phyloP scores from a whole-genome alignment of 2,888 invertebrate species.

The Abrostola tripartita region DNA sequence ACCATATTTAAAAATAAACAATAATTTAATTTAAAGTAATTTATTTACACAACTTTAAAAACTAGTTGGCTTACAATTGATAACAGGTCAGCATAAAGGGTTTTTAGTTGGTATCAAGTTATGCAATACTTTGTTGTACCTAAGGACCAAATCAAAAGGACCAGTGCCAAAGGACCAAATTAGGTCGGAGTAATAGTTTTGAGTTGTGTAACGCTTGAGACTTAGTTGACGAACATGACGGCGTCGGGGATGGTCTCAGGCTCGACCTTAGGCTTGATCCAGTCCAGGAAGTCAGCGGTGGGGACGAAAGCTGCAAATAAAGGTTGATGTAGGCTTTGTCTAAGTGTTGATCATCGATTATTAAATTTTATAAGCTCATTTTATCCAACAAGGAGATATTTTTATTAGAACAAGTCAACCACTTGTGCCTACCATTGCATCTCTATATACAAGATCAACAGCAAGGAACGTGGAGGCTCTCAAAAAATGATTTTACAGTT shows the following conservation, averaged over 20 bases:
- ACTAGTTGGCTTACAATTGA: not conserved
- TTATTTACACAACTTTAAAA: slow-evolving; percentile 34
- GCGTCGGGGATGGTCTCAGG: slow-evolving; percentile 5
- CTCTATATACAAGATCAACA: too few species aligned
- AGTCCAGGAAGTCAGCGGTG: slow-evolving; percentile 49
- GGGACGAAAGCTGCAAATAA: slow-evolving; percentile 58
- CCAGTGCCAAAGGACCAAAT: not conserved
- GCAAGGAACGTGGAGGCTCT: too few species aligned
- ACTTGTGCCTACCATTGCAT: too few species aligned
- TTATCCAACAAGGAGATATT: not conserved
- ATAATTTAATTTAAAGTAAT: slow-evolving; percentile 3
- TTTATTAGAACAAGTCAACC: too few species aligned
- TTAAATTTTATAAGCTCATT: too few species aligned
- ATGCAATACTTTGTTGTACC: not conserved
- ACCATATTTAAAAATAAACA: not conserved
- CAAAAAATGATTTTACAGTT: too few species aligned
- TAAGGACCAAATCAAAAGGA: not conserved
- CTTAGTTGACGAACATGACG: slow-evolving; percentile 50
- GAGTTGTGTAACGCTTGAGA: slow-evolving; percentile 18
- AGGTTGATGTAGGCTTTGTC: not conserved
- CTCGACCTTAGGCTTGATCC: slow-evolving; percentile 56
- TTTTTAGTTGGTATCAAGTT: not conserved
- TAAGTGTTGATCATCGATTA: too few species aligned
- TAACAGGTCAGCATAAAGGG: too few species aligned
- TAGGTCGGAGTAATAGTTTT: not conserved